These are phyloP conservation scores for Falco novaeseelandiae DNA, from an alignment of 2,797 vertebrate species.

Conservation along the genomic window DNA sequence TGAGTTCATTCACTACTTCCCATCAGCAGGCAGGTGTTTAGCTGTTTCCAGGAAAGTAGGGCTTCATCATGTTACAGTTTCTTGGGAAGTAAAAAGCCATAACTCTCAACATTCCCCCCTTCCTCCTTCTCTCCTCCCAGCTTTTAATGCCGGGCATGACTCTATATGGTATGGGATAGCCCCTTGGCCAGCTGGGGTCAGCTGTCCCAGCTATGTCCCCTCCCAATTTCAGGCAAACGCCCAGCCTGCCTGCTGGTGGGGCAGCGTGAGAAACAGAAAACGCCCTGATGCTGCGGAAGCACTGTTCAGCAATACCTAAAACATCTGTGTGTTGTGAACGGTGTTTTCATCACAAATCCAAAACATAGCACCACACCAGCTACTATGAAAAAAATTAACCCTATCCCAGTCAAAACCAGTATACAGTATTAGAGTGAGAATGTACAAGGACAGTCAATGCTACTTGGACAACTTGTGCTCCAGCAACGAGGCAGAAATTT, in stretches of 20 bases:
- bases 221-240: neutral
- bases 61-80: neutral
- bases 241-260: accelerated
- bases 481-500: neutral
- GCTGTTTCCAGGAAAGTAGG: neutral
- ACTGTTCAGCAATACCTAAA: neutral
- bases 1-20: neutral
- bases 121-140: too few species aligned
- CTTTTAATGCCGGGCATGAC: accelerated
- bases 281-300: neutral
- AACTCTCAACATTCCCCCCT: neutral
- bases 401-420: neutral
- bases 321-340: neutral
- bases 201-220: too few species aligned
- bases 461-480: neutral
- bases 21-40: neutral
- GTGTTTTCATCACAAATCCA: too few species aligned
- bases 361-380: too few species aligned
- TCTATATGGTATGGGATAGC: neutral
- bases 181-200: neutral
- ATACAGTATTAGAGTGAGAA: neutral
- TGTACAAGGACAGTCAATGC: neutral
- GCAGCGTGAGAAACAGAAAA: neutral
- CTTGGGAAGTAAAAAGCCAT: neutral
- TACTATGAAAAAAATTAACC: too few species aligned